Percentiles rank a stretch among this genome's conserved stretches.
Conservation (phyloP, 1,140 invertebrate species). For the Diabrotica undecimpunctata region DNA sequence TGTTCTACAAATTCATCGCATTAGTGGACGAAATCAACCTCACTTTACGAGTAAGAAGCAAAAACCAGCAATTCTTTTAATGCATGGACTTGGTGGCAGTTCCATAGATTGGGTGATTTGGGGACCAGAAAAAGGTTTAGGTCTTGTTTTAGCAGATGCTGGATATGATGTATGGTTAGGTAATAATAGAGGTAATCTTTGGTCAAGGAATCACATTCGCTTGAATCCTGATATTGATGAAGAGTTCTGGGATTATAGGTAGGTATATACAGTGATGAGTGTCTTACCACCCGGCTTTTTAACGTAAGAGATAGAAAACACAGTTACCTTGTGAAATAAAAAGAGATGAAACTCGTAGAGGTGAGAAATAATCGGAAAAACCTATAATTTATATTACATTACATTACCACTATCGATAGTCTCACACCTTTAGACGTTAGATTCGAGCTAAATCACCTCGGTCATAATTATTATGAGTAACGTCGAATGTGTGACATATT, state of each 20-base stretch:
- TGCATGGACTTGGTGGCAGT: slow-evolving; percentile 48
- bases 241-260: slow-evolving; percentile 44
- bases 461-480: no score
- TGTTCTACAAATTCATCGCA: slow-evolving; percentile 65
- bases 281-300: no score
- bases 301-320: no score
- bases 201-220: slow-evolving; percentile 58
- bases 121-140: slow-evolving; percentile 35
- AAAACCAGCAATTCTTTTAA: slow-evolving; percentile 42
- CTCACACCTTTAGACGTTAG: no score
- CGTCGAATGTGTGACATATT: no score
- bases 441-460: no score
- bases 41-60: neutral
- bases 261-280: no score
- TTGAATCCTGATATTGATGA: slow-evolving; percentile 47
- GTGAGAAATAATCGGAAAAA: no score
- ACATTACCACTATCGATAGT: no score
- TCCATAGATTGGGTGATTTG: slow-evolving; percentile 39
- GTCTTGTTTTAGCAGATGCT: slow-evolving; percentile 37
- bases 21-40: slow-evolving; percentile 44
- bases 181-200: slow-evolving; percentile 66
- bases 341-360: no score
- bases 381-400: no score
- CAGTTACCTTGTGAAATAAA: no score
- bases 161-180: slow-evolving; percentile 60